Evolutionary conservation across 2,797 vertebrate species (phyloP).

Genomic region (Triplophysa bombifrons): DNA sequence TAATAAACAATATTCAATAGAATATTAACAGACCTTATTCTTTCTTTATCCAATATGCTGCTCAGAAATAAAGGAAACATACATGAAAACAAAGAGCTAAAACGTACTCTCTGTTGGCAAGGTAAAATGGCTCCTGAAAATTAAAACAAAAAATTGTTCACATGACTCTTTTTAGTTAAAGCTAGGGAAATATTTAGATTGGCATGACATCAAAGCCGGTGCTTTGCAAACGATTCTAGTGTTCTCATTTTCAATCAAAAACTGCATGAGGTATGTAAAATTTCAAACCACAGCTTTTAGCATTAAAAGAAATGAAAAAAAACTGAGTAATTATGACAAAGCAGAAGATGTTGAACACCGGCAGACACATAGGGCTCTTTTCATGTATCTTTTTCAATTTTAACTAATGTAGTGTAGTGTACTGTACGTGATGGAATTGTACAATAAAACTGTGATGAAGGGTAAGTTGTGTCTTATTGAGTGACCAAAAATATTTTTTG

Average conservation of each 20-base stretch:
- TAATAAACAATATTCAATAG: conserved; percentile 1
- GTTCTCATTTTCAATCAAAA: not conserved
- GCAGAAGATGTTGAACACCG: conserved; percentile 16
- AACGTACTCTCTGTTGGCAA: conserved; percentile 19
- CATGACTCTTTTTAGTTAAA: not conserved
- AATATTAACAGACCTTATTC: not conserved
- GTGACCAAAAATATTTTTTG: not conserved
- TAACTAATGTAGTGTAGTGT: not conserved
- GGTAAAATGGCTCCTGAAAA: conserved; percentile 11
- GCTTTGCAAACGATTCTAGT: not conserved
- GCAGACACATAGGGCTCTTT: conserved; percentile 54
- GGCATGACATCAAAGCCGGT: not conserved
- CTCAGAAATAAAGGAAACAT: conserved; percentile 12
- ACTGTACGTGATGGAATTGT: not conserved
- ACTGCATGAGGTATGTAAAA: not conserved
- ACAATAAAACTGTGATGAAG: not conserved
- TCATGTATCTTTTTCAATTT: conserved; percentile 3
- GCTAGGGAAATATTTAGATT: not conserved
- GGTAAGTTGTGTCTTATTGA: not conserved
- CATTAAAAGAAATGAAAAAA: not conserved
- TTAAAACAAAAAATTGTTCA: not conserved
- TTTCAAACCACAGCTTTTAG: not conserved
- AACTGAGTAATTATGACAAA: not conserved
- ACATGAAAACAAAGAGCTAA: conserved; percentile 23
- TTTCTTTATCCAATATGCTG: not conserved